Evolutionary conservation across 2,797 vertebrate species (phyloP).

Genomic region (Capromys pilorides): DNA sequence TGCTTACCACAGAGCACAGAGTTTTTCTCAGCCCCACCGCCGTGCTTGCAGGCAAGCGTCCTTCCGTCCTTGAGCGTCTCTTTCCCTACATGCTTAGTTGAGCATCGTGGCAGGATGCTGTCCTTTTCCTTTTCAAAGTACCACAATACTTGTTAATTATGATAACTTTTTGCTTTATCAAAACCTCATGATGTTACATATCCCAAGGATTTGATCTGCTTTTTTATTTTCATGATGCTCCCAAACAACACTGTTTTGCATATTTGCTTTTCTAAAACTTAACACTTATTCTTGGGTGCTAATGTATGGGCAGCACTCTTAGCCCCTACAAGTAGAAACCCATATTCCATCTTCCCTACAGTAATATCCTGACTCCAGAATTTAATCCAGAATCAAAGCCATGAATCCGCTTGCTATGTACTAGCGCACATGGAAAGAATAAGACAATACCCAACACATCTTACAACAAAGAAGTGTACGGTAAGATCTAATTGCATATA

Average conservation of each 20-base stretch:
- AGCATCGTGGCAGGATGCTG: background rate
- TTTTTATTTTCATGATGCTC: background rate
- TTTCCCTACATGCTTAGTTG: background rate
- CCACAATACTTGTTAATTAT: background rate
- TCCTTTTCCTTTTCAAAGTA: background rate
- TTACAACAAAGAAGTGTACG: background rate
- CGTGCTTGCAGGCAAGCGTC: background rate
- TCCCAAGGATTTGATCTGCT: background rate
- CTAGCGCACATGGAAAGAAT: background rate
- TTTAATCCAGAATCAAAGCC: background rate
- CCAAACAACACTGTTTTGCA: background rate
- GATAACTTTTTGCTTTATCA: background rate
- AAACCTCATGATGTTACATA: background rate
- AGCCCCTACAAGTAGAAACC: background rate
- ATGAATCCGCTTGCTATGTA: background rate
- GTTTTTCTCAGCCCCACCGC: background rate
- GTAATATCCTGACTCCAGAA: background rate
- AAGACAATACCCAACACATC: background rate
- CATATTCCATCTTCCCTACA: background rate
- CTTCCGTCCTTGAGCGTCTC: background rate
- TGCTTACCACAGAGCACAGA: background rate
- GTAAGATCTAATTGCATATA: background rate
- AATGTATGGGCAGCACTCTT: background rate
- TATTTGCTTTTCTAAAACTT: background rate
- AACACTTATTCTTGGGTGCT: background rate